Base-by-base conservation (phyloP, 2,888 invertebrate genomes). In the Cosmopolites sordidus region DNA sequence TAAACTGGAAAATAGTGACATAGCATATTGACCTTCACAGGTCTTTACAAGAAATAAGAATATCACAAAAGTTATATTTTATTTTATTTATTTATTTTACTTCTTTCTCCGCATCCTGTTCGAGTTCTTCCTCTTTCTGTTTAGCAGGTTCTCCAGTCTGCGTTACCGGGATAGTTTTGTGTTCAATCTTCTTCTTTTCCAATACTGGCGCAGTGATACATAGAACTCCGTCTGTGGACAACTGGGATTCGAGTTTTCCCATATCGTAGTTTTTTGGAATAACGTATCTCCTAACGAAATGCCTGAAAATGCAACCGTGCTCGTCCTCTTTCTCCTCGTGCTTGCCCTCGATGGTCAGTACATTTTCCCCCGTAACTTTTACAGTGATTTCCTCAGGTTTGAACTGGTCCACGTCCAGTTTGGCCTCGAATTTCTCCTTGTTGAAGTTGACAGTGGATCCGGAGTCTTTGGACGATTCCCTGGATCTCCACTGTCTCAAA, bases 161-260 rank as follows among this genome's bases (percentile, higher is more conserved):
- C 8, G 38, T 9, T 12, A 38, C 14, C n/a, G 38, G 38, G n/a
- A 38, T 38, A 9, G 6, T 16, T 16, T 40, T 40, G 4, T 40
- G 40, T 6, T 60, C 61, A 1, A 48, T 51, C 33, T 73, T 71
- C 1, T 72, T 67, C n/a, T 56, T 74, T 0, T 69, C 73, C 49
- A 73, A 72, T 62, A 72, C 78, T 41, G 87, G 87, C 2, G 85
- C 87, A 16, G 82, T 78, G 30, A 89, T 76, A 48, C 79, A 81
- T 58, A 89, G 71, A 53, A 89, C 79, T 1, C 90, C 90, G 65
- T 89, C 89, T 2, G 84, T 81, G 27, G 89, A 88, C 16, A 91
- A 73, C 44, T 81, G 84, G 5, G 89, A 89, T 55, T 82, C 80
- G 1, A 91, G 83, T 42, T 83, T 79, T 50, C 81, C 81, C 2